Base-by-base conservation (phyloP, 2,888 invertebrate genomes). In the Drosophila helvetica region DNA sequence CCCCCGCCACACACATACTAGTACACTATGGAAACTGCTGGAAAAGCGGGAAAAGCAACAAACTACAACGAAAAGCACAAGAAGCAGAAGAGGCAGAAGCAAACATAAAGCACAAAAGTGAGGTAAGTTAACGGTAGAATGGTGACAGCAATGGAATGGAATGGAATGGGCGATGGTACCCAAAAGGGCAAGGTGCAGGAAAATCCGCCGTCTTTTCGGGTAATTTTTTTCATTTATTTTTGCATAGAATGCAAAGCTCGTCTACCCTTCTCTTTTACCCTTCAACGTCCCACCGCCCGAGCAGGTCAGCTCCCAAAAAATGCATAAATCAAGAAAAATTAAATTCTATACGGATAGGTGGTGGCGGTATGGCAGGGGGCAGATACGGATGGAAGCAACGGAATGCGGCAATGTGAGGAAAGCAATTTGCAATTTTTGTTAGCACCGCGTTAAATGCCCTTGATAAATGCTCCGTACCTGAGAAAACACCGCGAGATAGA, bases 311-410 rank as follows among this genome's bases (percentile, higher is more conserved):
- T 68, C 5, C 33, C 38, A 68, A 68, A 80, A 88, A 76, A 74
- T 79, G 87, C 88, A 85, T 88, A 85, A 85, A 85, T 85, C 87
- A 88, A 79, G 81, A 69, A 67, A 88, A 88, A 85, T 85, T 86
- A 77, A 85, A 88, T 88, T 85, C 69, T 58, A 62, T 51, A 67
- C 50, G 51, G 64, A 58, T 43, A 5, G 22, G 4, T 22, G 22
- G 4, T 22, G 22, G 60, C 38, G 46, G 45, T 15, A 1, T 22
- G 8, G 1, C 7, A 8, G 57, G 56, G 53, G 55, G 22, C 42
- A 66, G 63, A 56, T 63, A 60, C 64, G 74, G 56, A 65, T 65
- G 59, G 58, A 66, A 51, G 65, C 54, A 65, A 46, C 25, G 38
- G 60, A 66, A 77, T 61, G 61, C 62, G 56, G 64, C 68, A 79